Percentiles rank a stretch among this genome's conserved stretches.
Conservation (phyloP, 2,888 invertebrate genomes). For the Sinhomidia bicolor region DNA sequence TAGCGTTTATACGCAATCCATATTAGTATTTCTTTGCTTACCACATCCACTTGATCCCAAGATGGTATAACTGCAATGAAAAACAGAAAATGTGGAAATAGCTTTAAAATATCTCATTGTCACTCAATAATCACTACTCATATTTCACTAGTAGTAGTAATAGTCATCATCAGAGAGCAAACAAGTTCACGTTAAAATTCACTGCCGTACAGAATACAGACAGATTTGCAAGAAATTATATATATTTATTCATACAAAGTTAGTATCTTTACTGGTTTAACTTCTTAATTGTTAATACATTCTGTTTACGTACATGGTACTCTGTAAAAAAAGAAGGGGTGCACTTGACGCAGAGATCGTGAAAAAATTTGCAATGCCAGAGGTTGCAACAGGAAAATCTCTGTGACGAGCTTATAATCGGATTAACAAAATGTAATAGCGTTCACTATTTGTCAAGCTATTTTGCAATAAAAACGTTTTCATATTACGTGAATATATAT, state of each 20-base stretch:
- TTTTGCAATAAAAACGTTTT: neutral
- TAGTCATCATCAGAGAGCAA: neutral
- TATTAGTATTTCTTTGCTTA: constrained; percentile 83
- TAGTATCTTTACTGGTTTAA: no score
- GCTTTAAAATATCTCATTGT: neutral
- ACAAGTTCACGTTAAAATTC: neutral
- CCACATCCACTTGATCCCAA: constrained; percentile 98
- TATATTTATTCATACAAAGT: neutral
- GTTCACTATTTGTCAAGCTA: no score
- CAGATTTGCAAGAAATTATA: neutral
- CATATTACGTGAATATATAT: no score
- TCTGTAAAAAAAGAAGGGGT: no score
- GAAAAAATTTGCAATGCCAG: constrained; percentile 2
- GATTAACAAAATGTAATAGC: neutral
- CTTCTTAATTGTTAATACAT: no score
- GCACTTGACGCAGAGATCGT: constrained; percentile 24
- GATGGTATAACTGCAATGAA: constrained; percentile 92
- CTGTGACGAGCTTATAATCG: constrained; percentile 11
- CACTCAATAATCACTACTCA: no score
- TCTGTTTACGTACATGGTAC: neutral
- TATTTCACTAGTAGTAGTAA: no score
- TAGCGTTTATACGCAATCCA: no score
- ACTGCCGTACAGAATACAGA: neutral
- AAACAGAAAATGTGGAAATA: constrained; percentile 6
- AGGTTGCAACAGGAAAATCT: constrained; percentile 7